Evolutionary conservation across 2,797 vertebrate genomes (phyloP).

Genomic region (Anguilla pacifica): DNA sequence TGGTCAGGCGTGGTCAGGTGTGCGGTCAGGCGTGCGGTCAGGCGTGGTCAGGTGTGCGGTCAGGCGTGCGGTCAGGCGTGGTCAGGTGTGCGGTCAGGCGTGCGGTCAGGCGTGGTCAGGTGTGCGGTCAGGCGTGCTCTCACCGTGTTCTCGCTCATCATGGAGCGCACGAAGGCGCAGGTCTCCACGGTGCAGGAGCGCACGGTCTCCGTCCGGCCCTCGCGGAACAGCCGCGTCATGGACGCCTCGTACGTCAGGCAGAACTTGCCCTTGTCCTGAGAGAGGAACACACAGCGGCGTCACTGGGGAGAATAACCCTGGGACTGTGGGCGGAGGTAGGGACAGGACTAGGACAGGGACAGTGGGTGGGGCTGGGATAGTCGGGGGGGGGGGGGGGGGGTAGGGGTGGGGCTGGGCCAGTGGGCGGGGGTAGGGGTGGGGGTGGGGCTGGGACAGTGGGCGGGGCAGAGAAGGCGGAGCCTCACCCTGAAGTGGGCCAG

Average conservation of each 20-base stretch:
- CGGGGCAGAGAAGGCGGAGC: background rate
- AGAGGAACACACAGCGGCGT: background rate
- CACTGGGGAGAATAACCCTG: too few species aligned
- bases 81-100: background rate
- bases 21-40: too few species aligned
- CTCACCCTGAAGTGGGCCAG: constrained; percentile 89
- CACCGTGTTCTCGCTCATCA: constrained; percentile 83
- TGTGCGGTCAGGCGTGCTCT: constrained; percentile 38
- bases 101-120: background rate
- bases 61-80: background rate
- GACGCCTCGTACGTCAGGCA: constrained; percentile 95
- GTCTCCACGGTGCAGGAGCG: constrained; percentile 89
- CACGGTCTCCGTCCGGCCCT: constrained; percentile 94
- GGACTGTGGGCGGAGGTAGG: too few species aligned
- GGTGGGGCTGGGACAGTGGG: background rate
- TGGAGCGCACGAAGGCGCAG: constrained; percentile 82
- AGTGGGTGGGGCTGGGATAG: too few species aligned
- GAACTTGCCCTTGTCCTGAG: constrained; percentile 93
- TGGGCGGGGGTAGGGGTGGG: too few species aligned
- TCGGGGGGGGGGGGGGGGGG: too few species aligned
- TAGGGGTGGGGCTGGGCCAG: too few species aligned
- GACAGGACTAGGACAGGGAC: too few species aligned
- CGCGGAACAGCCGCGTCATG: constrained; percentile 94
- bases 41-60: too few species aligned
- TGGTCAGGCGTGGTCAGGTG: too few species aligned